These are phyloP conservation scores for Hippocampus kuda DNA, from an alignment of 2,797 vertebrate species.

Conservation along the genomic window DNA sequence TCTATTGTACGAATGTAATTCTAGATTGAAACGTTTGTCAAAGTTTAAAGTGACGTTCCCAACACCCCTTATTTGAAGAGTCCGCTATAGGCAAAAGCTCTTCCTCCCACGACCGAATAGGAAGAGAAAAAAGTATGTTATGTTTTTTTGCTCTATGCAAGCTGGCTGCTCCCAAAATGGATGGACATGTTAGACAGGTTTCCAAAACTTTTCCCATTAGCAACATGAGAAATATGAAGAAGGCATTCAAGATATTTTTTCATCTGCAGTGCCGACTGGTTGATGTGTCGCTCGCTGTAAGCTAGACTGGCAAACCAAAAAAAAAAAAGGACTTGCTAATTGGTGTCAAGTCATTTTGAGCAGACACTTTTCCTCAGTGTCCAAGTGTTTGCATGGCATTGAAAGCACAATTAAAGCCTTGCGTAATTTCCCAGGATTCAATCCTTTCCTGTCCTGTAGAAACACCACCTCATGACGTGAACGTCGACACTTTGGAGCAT, in stretches of 20 bases:
- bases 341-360: slow-evolving; percentile 28
- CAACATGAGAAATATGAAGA: slow-evolving; percentile 36
- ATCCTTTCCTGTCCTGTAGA: not conserved
- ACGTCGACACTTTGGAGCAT: not conserved
- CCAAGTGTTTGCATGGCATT: not conserved
- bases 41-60: too few relatives aligned
- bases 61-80: too few relatives aligned
- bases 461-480: not conserved
- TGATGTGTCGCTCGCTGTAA: slow-evolving; percentile 17
- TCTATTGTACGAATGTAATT: too few relatives aligned
- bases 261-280: slow-evolving; percentile 18
- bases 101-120: slow-evolving; percentile 23
- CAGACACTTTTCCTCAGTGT: slow-evolving; percentile 11
- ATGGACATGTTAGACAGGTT: slow-evolving; percentile 17
- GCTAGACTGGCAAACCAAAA: slow-evolving; percentile 22
- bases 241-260: slow-evolving; percentile 35
- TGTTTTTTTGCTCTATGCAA: not conserved
- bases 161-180: too few relatives aligned
- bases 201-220: slow-evolving; percentile 41
- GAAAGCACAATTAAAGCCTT: not conserved
- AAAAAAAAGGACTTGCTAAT: slow-evolving; percentile 29
- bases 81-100: not conserved
- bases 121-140: slow-evolving; percentile 36
- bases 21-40: too few relatives aligned
- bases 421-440: not conserved